Evolutionary conservation across 2,888 invertebrate genomes (phyloP).

Genomic region (Noctuana brunneofusca): DNA sequence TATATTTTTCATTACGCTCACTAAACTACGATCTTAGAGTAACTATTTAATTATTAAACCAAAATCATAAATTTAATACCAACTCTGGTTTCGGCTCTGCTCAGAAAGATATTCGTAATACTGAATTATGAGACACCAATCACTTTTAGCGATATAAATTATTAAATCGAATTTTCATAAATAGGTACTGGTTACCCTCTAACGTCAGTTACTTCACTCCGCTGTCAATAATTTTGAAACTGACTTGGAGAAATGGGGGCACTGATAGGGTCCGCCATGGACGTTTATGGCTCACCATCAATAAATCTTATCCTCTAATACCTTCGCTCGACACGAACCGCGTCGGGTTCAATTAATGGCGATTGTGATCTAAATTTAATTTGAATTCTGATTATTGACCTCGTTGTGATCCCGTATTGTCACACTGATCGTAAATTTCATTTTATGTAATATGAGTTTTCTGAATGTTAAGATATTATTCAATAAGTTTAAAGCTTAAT

Average conservation of each 20-base stretch:
- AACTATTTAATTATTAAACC: not conserved
- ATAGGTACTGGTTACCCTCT: not conserved
- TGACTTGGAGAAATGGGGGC: slow-evolving; percentile 4
- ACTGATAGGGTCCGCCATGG: slow-evolving; percentile 38
- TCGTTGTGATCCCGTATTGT: not conserved
- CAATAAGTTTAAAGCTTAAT: no score
- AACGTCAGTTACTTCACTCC: not conserved
- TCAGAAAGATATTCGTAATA: not conserved
- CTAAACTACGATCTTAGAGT: no score
- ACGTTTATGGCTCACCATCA: slow-evolving; percentile 42
- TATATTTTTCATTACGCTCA: no score
- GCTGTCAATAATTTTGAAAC: slow-evolving; percentile 7
- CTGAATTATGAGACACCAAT: not conserved
- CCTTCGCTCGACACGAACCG: slow-evolving; percentile 41
- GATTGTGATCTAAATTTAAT: slow-evolving; percentile 27
- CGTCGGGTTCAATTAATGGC: slow-evolving; percentile 23
- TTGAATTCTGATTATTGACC: slow-evolving; percentile 22
- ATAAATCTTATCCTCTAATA: slow-evolving; percentile 51
- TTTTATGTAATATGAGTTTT: not conserved
- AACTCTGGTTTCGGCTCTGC: not conserved
- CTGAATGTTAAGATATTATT: no score
- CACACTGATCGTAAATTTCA: not conserved
- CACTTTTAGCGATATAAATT: not conserved
- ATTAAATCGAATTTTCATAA: not conserved
- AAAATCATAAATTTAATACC: not conserved